These are phyloP conservation scores for Drosophila rellima DNA, from an alignment of 2,888 invertebrate species.

Conservation along the genomic window DNA sequence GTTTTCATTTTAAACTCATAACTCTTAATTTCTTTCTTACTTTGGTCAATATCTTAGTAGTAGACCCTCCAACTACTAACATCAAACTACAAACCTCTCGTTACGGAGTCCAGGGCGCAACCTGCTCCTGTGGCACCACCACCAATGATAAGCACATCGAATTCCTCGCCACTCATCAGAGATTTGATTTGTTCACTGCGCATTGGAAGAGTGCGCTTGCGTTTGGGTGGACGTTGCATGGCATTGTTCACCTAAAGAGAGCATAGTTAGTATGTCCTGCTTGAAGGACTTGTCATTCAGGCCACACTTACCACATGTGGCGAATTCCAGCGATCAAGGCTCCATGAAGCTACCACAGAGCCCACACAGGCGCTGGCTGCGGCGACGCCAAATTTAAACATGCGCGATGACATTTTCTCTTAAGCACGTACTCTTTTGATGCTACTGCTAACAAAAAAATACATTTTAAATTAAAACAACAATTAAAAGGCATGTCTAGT, in stretches of 20 bases:
- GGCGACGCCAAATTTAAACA: constrained; percentile 85
- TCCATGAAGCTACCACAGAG: constrained; percentile 83
- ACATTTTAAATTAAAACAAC: constrained; percentile 6
- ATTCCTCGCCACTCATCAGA: constrained; percentile 91
- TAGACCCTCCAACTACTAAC: neutral
- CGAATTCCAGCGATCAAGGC: constrained; percentile 81
- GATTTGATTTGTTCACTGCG: constrained; percentile 92
- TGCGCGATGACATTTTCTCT: constrained; percentile 83
- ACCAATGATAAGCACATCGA: constrained; percentile 97
- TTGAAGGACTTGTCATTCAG: neutral
- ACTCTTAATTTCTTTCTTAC: too few relatives aligned
- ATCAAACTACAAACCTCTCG: constrained; percentile 88
- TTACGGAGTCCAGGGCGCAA: constrained; percentile 97
- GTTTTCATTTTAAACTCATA: too few relatives aligned
- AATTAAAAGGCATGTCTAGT: neutral
- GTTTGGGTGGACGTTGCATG: constrained; percentile 82
- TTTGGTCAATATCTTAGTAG: neutral
- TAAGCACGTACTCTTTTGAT: constrained; percentile 2
- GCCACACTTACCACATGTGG: constrained; percentile 68
- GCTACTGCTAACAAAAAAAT: neutral
- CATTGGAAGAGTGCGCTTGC: constrained; percentile 92
- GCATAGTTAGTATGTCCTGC: neutral
- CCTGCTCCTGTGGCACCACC: constrained; percentile 99
- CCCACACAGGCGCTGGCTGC: constrained; percentile 85
- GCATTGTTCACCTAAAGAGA: constrained; percentile 81